Evolutionary conservation across 2,888 invertebrate species (phyloP), one percentile per base, ranked within the genome.

Genomic region (Isoperla grammatica): DNA sequence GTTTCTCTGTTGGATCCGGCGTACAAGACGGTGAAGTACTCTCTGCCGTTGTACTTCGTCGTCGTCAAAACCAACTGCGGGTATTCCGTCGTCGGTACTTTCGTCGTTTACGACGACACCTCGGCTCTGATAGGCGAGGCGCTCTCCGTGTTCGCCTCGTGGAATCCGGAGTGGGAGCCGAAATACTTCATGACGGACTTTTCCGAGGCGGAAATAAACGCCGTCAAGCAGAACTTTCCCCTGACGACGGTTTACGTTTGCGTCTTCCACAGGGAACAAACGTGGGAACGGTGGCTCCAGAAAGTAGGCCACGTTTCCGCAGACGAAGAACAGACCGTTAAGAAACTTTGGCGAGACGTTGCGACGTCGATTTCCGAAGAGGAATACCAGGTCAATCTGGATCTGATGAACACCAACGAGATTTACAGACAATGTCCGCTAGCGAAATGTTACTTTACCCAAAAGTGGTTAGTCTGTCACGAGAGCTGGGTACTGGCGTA

Each of bases 131-230:
- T 29, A 6, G 8, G 29, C 12, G 45, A 45, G 19, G 45, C 45
- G 15, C 45, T 45, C 11, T 45, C 45, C 11, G 17, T 45, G 17
- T 45, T 45, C 15, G 45, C 45, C 3, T 45, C 45, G 5, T 45
- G 45, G 45, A 45, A 45, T 45, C 15, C 11, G 17, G 45, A 45
- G 17, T 45, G 45, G 45, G 17, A 45, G 5, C 45, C 45, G 11
- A 13, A 45, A 19, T 45, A 45, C 19, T 45, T 45, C 19, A 45
- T 45, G 45, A 45, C 45, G 5, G 45, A 45, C 19, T 45, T 45
- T 17, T 45, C 45, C n/a, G 45, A 45, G 11, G 45, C 17, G 9
- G 45, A 45, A 19, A 45, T 45, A 3, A 11, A 45, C 11, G 45
- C 45, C 4, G 15, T 45, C 17, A 17, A 45, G 45, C 4, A n/a